Percentiles rank a stretch among this genome's conserved stretches.
Conservation (phyloP, 2,113 vertebrate species). For the Rhizomys pruinosus region DNA sequence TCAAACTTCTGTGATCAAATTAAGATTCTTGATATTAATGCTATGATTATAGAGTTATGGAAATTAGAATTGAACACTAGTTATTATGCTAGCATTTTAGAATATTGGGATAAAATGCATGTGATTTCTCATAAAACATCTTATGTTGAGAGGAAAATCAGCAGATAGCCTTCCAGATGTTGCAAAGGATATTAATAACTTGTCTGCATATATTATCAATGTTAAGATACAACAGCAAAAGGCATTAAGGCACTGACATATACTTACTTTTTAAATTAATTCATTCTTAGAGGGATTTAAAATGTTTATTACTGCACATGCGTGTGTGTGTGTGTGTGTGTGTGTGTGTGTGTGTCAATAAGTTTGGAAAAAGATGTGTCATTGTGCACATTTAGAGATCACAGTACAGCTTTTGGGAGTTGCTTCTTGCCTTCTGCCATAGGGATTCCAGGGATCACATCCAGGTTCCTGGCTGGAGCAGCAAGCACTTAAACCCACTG, state of each 20-base stretch:
- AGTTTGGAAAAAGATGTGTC: no score
- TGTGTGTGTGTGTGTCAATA: not conserved
- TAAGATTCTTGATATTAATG: not conserved
- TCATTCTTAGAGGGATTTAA: not conserved
- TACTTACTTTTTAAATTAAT: not conserved
- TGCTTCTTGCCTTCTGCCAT: not conserved
- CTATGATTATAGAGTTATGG: slow-evolving; percentile 2
- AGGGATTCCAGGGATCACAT: not conserved
- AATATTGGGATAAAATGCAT: not conserved
- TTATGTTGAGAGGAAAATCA: not conserved
- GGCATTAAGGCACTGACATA: not conserved
- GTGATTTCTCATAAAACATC: not conserved
- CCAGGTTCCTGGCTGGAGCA: not conserved
- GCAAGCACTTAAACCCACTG: not conserved
- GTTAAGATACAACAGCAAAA: not conserved
- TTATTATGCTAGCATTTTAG: slow-evolving; percentile 13
- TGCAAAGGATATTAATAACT: not conserved
- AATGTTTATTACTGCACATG: not conserved
- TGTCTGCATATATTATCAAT: not conserved
- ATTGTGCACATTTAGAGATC: no score
- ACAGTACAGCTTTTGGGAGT: not conserved
- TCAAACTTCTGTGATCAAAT: not conserved
- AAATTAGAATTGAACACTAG: not conserved
- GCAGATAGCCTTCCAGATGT: not conserved
- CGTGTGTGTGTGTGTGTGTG: not conserved